phyloP scores from a whole-genome alignment of 1,140 invertebrate species.

The Eupeodes corollae region DNA sequence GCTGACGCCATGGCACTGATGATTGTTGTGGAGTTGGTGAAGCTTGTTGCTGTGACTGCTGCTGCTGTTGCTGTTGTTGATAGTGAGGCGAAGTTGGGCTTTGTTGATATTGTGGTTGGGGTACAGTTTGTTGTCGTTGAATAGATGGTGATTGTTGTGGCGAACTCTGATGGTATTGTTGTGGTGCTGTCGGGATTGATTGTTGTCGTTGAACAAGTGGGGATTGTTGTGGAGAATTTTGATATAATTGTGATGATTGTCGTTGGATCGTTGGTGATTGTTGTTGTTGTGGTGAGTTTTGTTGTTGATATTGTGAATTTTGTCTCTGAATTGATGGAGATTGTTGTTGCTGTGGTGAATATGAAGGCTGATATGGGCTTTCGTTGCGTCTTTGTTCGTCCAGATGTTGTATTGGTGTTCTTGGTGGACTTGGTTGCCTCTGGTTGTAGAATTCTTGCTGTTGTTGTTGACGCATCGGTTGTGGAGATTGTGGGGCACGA shows the following conservation, averaged over 20 bases:
- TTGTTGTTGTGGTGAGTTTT: slow-evolving; percentile 6
- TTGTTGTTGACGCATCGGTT: slow-evolving; percentile 16
- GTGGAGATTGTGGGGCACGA: slow-evolving; percentile 5
- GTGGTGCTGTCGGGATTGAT: slow-evolving; percentile 13
- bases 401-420: slow-evolving; percentile 1
- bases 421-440: slow-evolving; percentile 6
- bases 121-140: slow-evolving; percentile 16
- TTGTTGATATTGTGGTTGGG: slow-evolving; percentile 9
- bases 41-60: slow-evolving; percentile 9
- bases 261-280: slow-evolving; percentile 2
- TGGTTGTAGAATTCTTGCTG: slow-evolving; percentile 9
- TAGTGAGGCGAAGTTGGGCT: not conserved
- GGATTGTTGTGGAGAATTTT: slow-evolving; percentile 21
- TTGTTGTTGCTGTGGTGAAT: slow-evolving; percentile 3
- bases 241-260: slow-evolving; percentile 3
- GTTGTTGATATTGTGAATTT: slow-evolving; percentile 8
- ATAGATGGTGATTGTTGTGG: slow-evolving; percentile 17
- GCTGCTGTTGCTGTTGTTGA: not conserved
- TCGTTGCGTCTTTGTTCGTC: slow-evolving; percentile 5
- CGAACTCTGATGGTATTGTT: slow-evolving; percentile 4
- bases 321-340: slow-evolving; percentile 9
- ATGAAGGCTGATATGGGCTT: not conserved
- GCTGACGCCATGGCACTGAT: slow-evolving; percentile 26
- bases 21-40: slow-evolving; percentile 12
- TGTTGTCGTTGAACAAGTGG: slow-evolving; percentile 22